Percentiles rank a stretch among this genome's conserved stretches.
These are phyloP conservation scores for Neodon shergylaensis DNA, from an alignment of 2,113 vertebrate species.

Conservation along the genomic window DNA sequence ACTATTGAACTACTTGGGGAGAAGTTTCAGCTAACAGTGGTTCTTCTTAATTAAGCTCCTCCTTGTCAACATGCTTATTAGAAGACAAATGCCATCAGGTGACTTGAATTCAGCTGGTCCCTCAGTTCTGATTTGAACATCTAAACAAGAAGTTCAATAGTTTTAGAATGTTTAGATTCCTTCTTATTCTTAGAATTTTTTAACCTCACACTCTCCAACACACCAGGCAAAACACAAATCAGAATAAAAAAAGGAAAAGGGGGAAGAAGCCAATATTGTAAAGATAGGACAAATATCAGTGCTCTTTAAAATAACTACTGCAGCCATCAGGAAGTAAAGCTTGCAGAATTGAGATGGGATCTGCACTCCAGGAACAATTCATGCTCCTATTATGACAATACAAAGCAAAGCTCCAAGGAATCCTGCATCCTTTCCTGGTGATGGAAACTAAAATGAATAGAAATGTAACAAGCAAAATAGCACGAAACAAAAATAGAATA, in stretches of 20 bases:
- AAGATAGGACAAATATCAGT: not conserved
- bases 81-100: not conserved
- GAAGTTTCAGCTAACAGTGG: not conserved
- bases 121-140: not conserved
- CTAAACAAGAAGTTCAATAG: not conserved
- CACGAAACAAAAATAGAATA: conserved; percentile 57
- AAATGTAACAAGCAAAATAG: conserved; percentile 32
- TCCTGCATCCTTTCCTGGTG: not conserved
- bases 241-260: not conserved
- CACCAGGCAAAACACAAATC: conserved; percentile 20
- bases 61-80: not conserved
- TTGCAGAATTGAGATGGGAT: not conserved
- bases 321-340: not conserved
- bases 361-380: not conserved
- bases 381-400: not conserved
- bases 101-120: not conserved
- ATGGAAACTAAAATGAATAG: conserved; percentile 43
- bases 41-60: conserved; percentile 8
- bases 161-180: not conserved
- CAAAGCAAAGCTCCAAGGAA: not conserved
- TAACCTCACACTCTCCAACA: not conserved
- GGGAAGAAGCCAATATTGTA: not conserved
- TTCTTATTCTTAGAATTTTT: not conserved
- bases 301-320: conserved; percentile 46
- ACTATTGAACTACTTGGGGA: not conserved